Evolutionary conservation across 35 echinoderm and acorn worm species (phyloP).

Genomic region (Ophiothrix spiculata): DNA sequence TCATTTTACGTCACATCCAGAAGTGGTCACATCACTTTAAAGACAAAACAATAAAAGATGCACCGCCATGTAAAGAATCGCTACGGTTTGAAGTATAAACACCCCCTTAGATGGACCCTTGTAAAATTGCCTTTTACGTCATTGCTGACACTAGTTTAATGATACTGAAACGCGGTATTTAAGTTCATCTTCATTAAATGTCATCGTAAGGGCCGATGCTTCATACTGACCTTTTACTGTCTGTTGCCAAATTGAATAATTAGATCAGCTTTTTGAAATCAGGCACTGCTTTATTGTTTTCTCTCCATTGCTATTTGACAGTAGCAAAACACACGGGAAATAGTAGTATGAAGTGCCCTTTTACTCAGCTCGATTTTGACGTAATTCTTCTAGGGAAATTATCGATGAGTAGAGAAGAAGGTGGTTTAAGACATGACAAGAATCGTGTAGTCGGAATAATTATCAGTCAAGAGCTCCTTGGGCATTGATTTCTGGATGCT

Average conservation of each 20-base stretch:
- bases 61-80: too few relatives aligned
- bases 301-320: background rate
- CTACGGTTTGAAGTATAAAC: too few relatives aligned
- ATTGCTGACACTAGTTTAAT: background rate
- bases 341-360: background rate
- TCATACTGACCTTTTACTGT: slow-evolving; percentile 3
- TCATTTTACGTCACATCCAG: too few relatives aligned
- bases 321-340: background rate
- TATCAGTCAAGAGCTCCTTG: background rate
- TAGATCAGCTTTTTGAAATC: background rate
- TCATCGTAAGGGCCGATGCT: background rate
- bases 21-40: too few relatives aligned
- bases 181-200: slow-evolving; percentile 16
- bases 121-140: background rate
- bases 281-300: slow-evolving; percentile 1
- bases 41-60: too few relatives aligned
- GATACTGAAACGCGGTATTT: background rate
- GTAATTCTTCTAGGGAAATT: background rate
- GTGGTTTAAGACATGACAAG: background rate
- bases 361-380: background rate
- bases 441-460: background rate
- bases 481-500: background rate
- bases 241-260: slow-evolving; percentile 16
- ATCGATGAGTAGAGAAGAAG: background rate
- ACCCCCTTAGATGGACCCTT: too few relatives aligned